Evolutionary conservation across 2,113 vertebrate genomes (phyloP), one percentile per base, ranked within the genome.

Genomic region (Heterocephalus glaber): DNA sequence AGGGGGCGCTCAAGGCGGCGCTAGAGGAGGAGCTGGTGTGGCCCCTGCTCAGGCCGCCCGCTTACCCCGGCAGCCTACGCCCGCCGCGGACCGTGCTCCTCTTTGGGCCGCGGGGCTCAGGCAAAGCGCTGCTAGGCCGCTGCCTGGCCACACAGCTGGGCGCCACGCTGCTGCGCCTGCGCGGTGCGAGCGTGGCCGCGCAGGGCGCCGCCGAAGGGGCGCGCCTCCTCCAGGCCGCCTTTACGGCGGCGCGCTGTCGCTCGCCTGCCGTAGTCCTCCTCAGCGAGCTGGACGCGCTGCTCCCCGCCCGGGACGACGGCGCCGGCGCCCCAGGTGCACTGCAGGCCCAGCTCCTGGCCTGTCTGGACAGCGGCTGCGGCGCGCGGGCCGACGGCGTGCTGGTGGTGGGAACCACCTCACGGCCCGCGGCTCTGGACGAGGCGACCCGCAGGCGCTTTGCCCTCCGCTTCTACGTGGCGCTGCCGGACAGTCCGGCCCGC

Each of bases 21-120:
- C 98, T 99, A 33, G 99, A 99, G 97, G 99, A 99, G 97, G 99
- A 99, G 98, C 97, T 99, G 93, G 97, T 99, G 97, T 99, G 99
- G 99, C 99, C 99, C 14, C 98, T 99, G 96, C 98, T 99, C 91
- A 98, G 99, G 83, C 98, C 98, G 0, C 97, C 98, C 0, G 94
- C 98, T 30, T 99, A 96, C 95, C 86, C 96, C 0, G 97, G 98
- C 33, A 74, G 97, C 0, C 66, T 98, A 85, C 98, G 97, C 14
- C 99, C 98, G 0, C 99, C 99, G 41, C 98, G 98, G 63, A 99
- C 99, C 93, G 96, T 99, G 94, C 98, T 99, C 95, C 98, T 99
- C 2, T 99, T 99, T n/a, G 99, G 99, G 2, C 99, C 99, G n/a
- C 98, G 96, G 0, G 99, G 99, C 10, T 98, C 99, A 0, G 99